A percentile compares a stretch with the other conserved stretches of the same genome.
phyloP scores from a whole-genome alignment of 2,888 invertebrate species.

The Koerneria pararmatus region DNA sequence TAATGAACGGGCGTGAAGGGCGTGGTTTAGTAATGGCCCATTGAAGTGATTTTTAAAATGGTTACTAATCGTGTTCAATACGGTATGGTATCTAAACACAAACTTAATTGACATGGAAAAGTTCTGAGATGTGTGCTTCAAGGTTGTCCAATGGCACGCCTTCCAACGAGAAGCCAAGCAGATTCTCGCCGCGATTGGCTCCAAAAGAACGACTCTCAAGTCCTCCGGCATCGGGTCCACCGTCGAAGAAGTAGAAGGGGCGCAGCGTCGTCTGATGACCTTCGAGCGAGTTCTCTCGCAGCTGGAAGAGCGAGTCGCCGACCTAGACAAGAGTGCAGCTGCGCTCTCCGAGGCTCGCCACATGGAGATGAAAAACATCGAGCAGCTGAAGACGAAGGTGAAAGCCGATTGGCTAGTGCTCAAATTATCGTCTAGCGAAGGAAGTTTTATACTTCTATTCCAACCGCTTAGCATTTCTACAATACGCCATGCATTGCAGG shows the following conservation, averaged over 20 bases:
- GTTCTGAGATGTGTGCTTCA: no score
- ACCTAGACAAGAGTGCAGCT: slow-evolving; percentile 40
- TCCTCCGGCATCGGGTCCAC: slow-evolving; percentile 38
- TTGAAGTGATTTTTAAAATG: no score
- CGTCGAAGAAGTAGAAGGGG: slow-evolving; percentile 69
- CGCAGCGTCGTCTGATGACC: slow-evolving; percentile 86
- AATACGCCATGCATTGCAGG: no score
- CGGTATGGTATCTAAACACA: no score
- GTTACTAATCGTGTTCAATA: no score
- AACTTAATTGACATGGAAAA: no score
- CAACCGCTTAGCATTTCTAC: no score
- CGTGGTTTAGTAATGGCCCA: no score
- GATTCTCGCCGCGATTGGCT: slow-evolving; percentile 79
- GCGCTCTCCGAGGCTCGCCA: slow-evolving; percentile 82
- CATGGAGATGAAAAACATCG: slow-evolving; percentile 65
- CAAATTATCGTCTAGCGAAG: slow-evolving; percentile 37
- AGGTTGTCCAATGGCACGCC: slow-evolving; percentile 85
- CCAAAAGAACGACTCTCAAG: slow-evolving; percentile 71
- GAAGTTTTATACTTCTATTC: no score
- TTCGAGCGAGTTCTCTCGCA: slow-evolving; percentile 80
- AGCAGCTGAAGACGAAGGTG: slow-evolving; percentile 21
- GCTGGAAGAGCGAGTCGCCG: slow-evolving; percentile 45
- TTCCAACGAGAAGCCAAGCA: slow-evolving; percentile 89
- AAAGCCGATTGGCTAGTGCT: no score
- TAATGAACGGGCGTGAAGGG: no score